Percentiles rank a stretch among this genome's conserved stretches.
Conservation (phyloP, 2,113 vertebrate genomes). For the Rhinopomastus cyanomelas region DNA sequence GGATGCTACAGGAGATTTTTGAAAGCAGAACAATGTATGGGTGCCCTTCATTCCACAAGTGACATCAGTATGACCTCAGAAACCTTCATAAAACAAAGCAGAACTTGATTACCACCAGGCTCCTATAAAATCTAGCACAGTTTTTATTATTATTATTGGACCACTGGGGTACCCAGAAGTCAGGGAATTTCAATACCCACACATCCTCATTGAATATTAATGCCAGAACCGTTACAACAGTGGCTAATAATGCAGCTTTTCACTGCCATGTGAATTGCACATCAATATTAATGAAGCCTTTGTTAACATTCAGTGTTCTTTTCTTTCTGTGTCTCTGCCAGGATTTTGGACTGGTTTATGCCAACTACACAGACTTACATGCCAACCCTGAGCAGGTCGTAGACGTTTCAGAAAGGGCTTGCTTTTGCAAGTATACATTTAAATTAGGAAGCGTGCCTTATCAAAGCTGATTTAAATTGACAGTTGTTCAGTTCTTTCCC, state of each 20-base stretch:
- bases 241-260: conserved; percentile 68
- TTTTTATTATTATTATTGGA: conserved; percentile 40
- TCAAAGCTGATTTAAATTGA: conserved; percentile 25
- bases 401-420: conserved; percentile 35
- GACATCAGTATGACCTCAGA: neutral
- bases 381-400: conserved; percentile 29
- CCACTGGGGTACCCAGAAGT: conserved; percentile 37
- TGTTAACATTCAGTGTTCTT: conserved; percentile 61
- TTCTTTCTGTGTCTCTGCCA: conserved; percentile 39
- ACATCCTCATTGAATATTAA: conserved; percentile 66
- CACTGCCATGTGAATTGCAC: conserved; percentile 56
- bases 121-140: neutral
- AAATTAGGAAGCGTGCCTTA: conserved; percentile 32
- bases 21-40: neutral
- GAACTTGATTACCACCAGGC: neutral
- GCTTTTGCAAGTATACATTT: conserved; percentile 27
- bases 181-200: conserved; percentile 51
- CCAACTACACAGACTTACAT: conserved; percentile 38
- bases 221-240: conserved; percentile 59
- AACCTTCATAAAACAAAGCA: conserved; percentile 11
- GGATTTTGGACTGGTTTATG: conserved; percentile 48
- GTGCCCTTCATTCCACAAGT: neutral
- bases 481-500: neutral
- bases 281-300: conserved; percentile 75
- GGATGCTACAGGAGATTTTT: neutral